Evolutionary conservation across 2,113 vertebrate species (phyloP), one percentile per base, ranked within the genome.

Genomic region (Phrynocephalus versicolor): DNA sequence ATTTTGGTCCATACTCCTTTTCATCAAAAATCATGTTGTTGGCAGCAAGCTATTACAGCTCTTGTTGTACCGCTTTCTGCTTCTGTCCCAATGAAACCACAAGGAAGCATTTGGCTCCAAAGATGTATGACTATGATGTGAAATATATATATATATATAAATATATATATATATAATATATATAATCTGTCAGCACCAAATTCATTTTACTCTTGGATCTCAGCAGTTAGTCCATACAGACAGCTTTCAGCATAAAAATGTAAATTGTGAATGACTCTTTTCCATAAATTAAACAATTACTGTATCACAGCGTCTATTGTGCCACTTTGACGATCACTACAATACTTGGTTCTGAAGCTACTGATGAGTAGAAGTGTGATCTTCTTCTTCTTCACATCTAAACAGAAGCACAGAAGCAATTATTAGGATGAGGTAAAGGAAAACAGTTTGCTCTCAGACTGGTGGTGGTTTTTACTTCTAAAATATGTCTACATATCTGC

Each of bases 81-180:
- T 85, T 82, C 75, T 25, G 64, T 3, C 77, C 41, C 12, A 67
- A 8, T 16, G 35, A 62, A 80, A 39, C 25, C 64, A n/a, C 12
- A 78, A 15, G 25, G 30, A 65, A 33, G 0, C 75, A 81, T 75
- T 82, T 87, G 14, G 45, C 25, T 18, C 16, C 27, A 93, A 65
- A 58, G 89, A 64, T 83, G 92, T 92, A 89, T 93, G 94, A 88
- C 35, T 39, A 41, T 57, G 30, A 78, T 80, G n/a, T 87, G 85
- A 67, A 90, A 87, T 57, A 89, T 94, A 82, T 25, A 55, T 12
- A 86, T 93, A 92, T n/a, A n/a, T n/a, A n/a, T n/a, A n/a, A n/a
- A n/a, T n/a, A n/a, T n/a, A n/a, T n/a, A n/a, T n/a, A n/a, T n/a
- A n/a, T n/a, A n/a, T n/a, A n/a, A n/a, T n/a, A n/a, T n/a, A 55